Base-by-base conservation (phyloP, 2,113 vertebrate species). In the Syngnathoides biaculeatus region DNA sequence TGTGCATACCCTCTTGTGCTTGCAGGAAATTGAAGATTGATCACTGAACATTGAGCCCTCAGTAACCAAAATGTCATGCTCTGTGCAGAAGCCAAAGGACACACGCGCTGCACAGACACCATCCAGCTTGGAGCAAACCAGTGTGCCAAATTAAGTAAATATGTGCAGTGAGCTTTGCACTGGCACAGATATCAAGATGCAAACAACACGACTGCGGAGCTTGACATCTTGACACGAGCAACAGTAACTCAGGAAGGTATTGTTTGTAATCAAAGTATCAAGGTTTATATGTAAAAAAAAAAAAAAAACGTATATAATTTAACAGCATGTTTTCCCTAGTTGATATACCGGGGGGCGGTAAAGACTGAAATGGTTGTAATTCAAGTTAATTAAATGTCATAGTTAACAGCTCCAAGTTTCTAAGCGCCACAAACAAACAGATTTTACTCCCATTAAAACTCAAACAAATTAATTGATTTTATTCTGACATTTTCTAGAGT, bases 391-490 rank as follows among this genome's bases (percentile, higher is more conserved):
- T 75, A 30, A 57, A 30, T 61, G 17, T 50, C 39, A 55, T 52
- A 63, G 50, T 69, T 73, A 67, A 75, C 75, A 50, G 39, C 58
- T 42, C 55, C 30, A 56, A 19, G 69, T 81, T 84, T 82, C 82
- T 69, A 82, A 74, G 65, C 71, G 66, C 39, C 64, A 35, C 64
- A 82, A 68, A 65, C 65, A 72, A 56, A 71, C 39, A 62, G 20
- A 2, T 71, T 61, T 66, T 30, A 63, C 64, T 74, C 74, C 71
- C 27, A 59, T 45, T 69, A 40, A 73, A 78, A 79, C 64, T 77
- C 71, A 68, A 64, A 74, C 62, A 69, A 77, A 74, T 75, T 65
- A 78, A 80, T 86, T 71, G 61, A 79, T 74, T 79, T 77, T 63
- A 70, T 13, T 2, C 0, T 50, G 65, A 59, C 35, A 47, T 75